Evolutionary conservation across 2,888 invertebrate genomes (phyloP).

Genomic region (Coecobrya sp.): DNA sequence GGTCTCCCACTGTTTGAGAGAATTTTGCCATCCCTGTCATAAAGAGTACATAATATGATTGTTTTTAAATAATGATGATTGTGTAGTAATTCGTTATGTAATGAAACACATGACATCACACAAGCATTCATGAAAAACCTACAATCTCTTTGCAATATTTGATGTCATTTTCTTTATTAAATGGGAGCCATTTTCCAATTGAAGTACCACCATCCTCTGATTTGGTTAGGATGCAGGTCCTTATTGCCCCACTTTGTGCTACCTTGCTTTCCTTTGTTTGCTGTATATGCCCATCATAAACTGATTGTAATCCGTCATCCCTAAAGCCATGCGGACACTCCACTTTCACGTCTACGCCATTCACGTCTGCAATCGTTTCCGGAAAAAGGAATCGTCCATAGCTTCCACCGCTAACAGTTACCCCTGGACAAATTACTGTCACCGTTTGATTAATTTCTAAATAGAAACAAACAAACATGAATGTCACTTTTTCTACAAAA

Average conservation of each 20-base stretch:
- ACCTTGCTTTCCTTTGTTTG: neutral
- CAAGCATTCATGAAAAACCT: neutral
- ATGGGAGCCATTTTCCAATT: constrained; percentile 45
- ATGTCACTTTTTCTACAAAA: neutral
- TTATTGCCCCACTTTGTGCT: constrained; percentile 69
- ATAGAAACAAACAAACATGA: too few species aligned
- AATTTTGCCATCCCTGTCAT: too few species aligned
- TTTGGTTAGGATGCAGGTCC: constrained; percentile 57
- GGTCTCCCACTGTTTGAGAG: too few species aligned
- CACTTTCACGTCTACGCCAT: constrained; percentile 30
- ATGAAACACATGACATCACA: too few species aligned
- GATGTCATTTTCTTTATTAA: neutral
- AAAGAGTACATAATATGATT: too few species aligned
- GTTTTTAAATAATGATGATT: too few species aligned
- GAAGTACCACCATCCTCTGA: neutral
- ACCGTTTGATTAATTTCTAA: neutral
- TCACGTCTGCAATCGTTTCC: constrained; percentile 55
- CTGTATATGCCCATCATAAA: constrained; percentile 9
- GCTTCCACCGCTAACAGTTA: neutral
- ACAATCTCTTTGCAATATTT: constrained; percentile 39
- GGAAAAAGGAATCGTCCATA: constrained; percentile 69
- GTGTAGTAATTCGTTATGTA: too few species aligned
- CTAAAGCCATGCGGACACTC: constrained; percentile 76
- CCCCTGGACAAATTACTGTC: constrained; percentile 32
- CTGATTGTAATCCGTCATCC: constrained; percentile 60